A percentile compares a stretch with the other conserved stretches of the same genome.
These are phyloP conservation scores for Poeciliopsis prolifica DNA, from an alignment of 2,113 vertebrate genomes.

Conservation along the genomic window DNA sequence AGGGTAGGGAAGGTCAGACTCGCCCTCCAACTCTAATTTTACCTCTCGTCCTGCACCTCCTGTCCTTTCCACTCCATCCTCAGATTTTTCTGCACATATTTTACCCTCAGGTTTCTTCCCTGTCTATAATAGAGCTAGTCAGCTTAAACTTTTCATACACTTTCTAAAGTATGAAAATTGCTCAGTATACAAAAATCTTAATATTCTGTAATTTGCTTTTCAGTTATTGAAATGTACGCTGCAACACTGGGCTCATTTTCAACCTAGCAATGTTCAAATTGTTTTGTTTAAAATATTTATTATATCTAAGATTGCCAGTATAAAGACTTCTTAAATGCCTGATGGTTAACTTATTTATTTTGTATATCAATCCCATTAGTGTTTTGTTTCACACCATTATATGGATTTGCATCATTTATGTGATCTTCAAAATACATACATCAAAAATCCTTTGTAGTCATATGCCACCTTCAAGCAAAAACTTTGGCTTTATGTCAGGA, in stretches of 20 bases:
- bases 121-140: not conserved
- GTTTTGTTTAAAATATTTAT: not conserved
- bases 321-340: not conserved
- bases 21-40: slow-evolving; percentile 17
- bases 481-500: not conserved
- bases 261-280: not conserved
- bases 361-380: not conserved
- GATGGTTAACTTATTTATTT: not conserved
- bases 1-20: slow-evolving; percentile 40
- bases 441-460: not conserved
- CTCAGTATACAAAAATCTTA: not conserved
- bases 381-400: not conserved
- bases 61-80: not conserved
- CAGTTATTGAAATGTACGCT: not conserved
- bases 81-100: not conserved
- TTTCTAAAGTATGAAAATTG: not conserved
- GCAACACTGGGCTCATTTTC: not conserved
- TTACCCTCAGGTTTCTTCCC: not conserved
- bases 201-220: not conserved
- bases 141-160: not conserved
- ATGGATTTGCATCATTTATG: not conserved
- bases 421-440: not conserved
- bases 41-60: not conserved
- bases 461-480: not conserved
- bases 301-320: not conserved